A percentile compares a stretch with the other conserved stretches of the same genome.
phyloP scores from a whole-genome alignment of 2,888 invertebrate species.

The Aspidiotus destructor region DNA sequence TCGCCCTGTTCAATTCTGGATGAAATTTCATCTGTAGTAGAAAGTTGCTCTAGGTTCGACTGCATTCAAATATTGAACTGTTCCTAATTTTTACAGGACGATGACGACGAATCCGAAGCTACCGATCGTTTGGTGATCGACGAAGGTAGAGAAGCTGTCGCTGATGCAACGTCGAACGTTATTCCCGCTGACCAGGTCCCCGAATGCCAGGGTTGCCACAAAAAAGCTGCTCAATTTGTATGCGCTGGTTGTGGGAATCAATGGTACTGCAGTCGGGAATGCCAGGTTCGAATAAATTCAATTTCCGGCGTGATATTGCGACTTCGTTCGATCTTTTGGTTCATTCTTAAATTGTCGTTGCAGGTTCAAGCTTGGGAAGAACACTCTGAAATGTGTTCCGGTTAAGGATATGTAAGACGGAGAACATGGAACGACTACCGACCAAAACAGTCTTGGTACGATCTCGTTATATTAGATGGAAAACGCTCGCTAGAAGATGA shows the following conservation, averaged over 20 bases:
- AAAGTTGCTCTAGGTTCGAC: no score
- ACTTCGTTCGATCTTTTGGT: constrained; percentile 20
- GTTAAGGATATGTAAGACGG: constrained; percentile 44
- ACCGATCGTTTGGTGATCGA: constrained; percentile 45
- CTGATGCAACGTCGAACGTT: constrained; percentile 42
- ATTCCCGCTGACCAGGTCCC: constrained; percentile 48
- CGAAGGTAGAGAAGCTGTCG: constrained; percentile 42
- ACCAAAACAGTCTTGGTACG: constrained; percentile 36
- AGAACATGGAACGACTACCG: constrained; percentile 30
- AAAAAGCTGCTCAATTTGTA: constrained; percentile 71
- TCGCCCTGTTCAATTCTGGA: no score
- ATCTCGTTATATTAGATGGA: constrained; percentile 33
- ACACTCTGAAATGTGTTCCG: constrained; percentile 74
- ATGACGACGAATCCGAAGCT: constrained; percentile 46
- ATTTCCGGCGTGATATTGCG: constrained; percentile 7
- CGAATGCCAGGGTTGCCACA: constrained; percentile 76
- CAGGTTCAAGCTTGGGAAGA: constrained; percentile 81
- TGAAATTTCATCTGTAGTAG: no score
- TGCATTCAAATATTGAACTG: not conserved
- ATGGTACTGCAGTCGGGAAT: constrained; percentile 89
- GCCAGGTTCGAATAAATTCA: constrained; percentile 57
- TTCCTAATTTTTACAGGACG: constrained; percentile 43
- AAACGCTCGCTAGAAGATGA: no score
- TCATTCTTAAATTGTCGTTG: constrained; percentile 39
- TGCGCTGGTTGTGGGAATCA: constrained; percentile 85